Conservation (phyloP, 2,888 invertebrate species). For the Tholera decimalis region DNA sequence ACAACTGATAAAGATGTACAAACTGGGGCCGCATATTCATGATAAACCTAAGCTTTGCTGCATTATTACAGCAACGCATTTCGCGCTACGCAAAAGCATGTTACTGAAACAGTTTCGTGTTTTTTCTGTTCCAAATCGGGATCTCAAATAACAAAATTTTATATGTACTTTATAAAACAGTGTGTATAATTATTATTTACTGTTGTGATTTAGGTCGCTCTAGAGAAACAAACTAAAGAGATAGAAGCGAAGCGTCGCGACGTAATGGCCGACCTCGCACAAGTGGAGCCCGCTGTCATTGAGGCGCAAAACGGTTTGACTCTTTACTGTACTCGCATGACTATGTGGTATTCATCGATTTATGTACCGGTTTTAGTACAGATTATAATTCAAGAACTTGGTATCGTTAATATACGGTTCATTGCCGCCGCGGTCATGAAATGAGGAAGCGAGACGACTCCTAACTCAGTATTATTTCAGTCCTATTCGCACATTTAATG, state of each 20-base stretch:
- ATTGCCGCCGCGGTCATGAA: neutral
- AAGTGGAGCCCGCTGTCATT: constrained; percentile 99
- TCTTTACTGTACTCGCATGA: constrained; percentile 71
- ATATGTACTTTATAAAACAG: neutral
- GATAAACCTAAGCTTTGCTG: neutral
- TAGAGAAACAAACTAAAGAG: constrained; percentile 97
- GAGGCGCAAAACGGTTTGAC: constrained; percentile 98
- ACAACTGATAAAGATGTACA: too few relatives aligned
- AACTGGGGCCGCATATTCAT: neutral
- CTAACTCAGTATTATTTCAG: neutral
- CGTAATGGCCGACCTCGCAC: constrained; percentile 98
- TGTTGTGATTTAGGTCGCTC: constrained; percentile 86
- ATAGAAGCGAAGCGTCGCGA: constrained; percentile 98
- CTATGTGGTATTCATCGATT: constrained; percentile 43
- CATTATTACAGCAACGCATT: neutral
- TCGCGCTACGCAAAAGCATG: neutral
- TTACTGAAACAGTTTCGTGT: neutral
- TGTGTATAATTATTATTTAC: neutral
- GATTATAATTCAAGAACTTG: too few relatives aligned
- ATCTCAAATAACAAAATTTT: neutral
- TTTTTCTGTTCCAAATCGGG: neutral
- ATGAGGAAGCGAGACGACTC: neutral
- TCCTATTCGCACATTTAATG: constrained; percentile 10
- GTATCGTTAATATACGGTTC: too few relatives aligned
- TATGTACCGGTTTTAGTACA: constrained; percentile 50